Conservation (phyloP, 1,140 invertebrate genomes). For the Temnothorax nylanderi region DNA sequence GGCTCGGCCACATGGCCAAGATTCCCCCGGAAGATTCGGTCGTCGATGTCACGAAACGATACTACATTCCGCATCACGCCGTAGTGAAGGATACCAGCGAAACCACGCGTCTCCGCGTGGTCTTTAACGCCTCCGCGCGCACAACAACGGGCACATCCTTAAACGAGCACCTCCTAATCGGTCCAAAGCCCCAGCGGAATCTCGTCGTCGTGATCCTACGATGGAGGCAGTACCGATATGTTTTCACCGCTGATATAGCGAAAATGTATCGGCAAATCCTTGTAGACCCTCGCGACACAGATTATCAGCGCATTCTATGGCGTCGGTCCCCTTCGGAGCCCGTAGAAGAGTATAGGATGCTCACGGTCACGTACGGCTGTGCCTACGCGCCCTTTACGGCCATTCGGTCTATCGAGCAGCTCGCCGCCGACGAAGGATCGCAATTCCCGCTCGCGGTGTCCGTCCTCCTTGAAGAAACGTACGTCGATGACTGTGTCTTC, state of each 20-base stretch:
- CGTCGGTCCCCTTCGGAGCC: too few relatives aligned
- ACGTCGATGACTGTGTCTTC: background rate
- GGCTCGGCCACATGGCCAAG: background rate
- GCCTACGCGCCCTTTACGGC: too few relatives aligned
- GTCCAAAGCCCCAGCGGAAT: background rate
- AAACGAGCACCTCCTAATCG: background rate
- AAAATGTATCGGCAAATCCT: too few relatives aligned
- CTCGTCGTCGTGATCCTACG: background rate
- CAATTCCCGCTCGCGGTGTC: background rate
- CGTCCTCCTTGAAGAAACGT: rapidly evolving
- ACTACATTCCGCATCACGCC: background rate
- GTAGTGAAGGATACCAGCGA: background rate
- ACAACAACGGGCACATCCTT: background rate
- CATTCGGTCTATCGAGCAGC: too few relatives aligned
- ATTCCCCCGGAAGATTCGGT: background rate
- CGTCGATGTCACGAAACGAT: too few relatives aligned
- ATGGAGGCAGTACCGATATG: background rate
- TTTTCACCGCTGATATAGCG: background rate
- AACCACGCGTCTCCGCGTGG: background rate
- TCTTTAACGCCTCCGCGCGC: background rate
- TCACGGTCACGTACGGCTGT: too few relatives aligned
- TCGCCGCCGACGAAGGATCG: too few relatives aligned
- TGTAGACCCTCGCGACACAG: too few relatives aligned
- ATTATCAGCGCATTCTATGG: too few relatives aligned
- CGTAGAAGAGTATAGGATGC: too few relatives aligned